Evolutionary conservation across 2,113 vertebrate species (phyloP).

Genomic region (Vireo altiloquus): DNA sequence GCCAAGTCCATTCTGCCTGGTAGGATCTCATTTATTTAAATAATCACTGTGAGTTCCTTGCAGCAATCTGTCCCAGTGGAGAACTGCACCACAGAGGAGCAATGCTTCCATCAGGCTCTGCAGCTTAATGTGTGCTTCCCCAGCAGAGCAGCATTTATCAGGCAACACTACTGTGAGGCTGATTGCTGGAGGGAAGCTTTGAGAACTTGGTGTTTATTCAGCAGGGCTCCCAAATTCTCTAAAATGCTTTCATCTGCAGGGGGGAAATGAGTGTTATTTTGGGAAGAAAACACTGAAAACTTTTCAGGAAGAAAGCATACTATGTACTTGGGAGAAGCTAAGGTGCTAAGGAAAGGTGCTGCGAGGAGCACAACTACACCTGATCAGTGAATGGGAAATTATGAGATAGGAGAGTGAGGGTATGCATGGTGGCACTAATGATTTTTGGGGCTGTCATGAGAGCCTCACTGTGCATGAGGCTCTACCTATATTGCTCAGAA

Average conservation of each 20-base stretch:
- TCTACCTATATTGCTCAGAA: neutral
- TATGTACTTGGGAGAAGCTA: neutral
- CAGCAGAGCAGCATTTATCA: neutral
- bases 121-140: neutral
- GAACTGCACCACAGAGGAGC: neutral
- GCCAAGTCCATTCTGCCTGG: neutral
- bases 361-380: neutral
- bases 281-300: neutral
- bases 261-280: neutral
- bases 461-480: neutral
- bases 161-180: neutral
- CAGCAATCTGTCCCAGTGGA: slow-evolving; percentile 2
- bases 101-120: neutral
- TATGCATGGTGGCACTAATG: neutral
- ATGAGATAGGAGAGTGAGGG: neutral
- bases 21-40: slow-evolving; percentile 15
- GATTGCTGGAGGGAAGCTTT: slow-evolving; percentile 14
- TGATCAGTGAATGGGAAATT: neutral
- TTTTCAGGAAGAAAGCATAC: neutral
- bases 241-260: neutral
- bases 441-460: neutral
- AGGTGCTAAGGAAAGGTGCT: neutral
- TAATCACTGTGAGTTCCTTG: neutral
- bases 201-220: neutral
- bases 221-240: neutral